Evolutionary conservation across 2,888 invertebrate species (phyloP).

Genomic region (Drosophila engyochracea): DNA sequence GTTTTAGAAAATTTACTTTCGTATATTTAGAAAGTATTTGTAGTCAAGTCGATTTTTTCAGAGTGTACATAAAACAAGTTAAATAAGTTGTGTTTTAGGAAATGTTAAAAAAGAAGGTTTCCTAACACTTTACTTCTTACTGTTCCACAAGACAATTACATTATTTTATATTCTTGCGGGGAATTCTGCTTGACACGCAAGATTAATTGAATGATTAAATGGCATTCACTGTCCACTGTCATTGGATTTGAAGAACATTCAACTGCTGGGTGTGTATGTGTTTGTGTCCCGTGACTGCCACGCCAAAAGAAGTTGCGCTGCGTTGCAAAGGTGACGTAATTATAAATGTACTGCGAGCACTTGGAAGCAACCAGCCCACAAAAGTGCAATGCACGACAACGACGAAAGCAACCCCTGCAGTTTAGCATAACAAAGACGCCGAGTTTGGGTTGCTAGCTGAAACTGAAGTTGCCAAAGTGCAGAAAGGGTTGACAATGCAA

Average conservation of each 20-base stretch:
- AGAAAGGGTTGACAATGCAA: constrained; percentile 51
- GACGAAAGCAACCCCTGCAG: constrained; percentile 56
- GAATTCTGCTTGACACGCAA: background rate
- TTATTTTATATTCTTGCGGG: no score
- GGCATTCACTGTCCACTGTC: constrained; percentile 12
- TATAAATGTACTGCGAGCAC: constrained; percentile 72
- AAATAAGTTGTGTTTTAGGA: background rate
- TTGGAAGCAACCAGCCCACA: constrained; percentile 53
- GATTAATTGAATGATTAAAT: constrained; percentile 4
- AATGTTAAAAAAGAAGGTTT: background rate
- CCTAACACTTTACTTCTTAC: background rate
- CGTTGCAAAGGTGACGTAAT: constrained; percentile 73
- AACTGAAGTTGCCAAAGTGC: constrained; percentile 36
- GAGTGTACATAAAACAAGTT: background rate
- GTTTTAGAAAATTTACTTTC: background rate
- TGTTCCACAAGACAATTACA: background rate
- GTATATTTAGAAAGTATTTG: rapidly evolving
- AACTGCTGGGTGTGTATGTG: constrained; percentile 19
- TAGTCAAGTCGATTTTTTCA: background rate
- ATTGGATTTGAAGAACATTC: constrained; percentile 7
- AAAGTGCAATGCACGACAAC: constrained; percentile 66
- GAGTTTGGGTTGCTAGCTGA: constrained; percentile 38
- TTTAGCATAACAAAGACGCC: constrained; percentile 17
- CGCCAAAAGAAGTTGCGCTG: constrained; percentile 8
- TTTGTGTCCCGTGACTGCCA: constrained; percentile 43